phyloP scores from a whole-genome alignment of 1,140 invertebrate species.

The Aphis craccivora region DNA sequence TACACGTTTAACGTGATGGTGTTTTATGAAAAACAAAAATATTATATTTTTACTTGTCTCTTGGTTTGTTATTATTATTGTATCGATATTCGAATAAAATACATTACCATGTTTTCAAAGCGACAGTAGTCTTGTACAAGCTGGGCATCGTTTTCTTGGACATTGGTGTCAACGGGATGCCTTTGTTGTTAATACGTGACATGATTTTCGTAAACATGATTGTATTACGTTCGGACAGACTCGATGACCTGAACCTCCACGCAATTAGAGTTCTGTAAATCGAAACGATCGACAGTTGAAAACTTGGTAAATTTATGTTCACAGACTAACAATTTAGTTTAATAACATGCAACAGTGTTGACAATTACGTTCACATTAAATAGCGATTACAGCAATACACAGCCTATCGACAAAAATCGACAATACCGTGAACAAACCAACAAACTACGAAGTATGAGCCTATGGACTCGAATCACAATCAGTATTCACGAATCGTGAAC shows the following conservation, averaged over 20 bases:
- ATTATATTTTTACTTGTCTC: not conserved
- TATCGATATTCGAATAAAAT: not conserved
- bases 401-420: not conserved
- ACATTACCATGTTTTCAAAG: constrained; percentile 20
- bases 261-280: not conserved
- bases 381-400: not conserved
- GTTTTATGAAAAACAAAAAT: not conserved
- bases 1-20: not conserved
- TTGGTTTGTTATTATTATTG: not conserved
- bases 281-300: not conserved
- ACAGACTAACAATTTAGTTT: not conserved
- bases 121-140: not conserved
- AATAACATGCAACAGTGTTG: not conserved
- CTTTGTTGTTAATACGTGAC: not conserved
- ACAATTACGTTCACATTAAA: not conserved
- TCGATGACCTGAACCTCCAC: too few relatives aligned
- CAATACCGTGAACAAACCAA: not conserved
- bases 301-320: not conserved
- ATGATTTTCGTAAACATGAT: constrained; percentile 16
- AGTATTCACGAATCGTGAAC: not conserved
- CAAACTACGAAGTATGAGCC: not conserved
- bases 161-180: not conserved
- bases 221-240: not conserved
- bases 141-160: not conserved
- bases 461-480: not conserved